Evolutionary conservation across 2,888 invertebrate species (phyloP).

Genomic region (Drosophila antonietae): DNA sequence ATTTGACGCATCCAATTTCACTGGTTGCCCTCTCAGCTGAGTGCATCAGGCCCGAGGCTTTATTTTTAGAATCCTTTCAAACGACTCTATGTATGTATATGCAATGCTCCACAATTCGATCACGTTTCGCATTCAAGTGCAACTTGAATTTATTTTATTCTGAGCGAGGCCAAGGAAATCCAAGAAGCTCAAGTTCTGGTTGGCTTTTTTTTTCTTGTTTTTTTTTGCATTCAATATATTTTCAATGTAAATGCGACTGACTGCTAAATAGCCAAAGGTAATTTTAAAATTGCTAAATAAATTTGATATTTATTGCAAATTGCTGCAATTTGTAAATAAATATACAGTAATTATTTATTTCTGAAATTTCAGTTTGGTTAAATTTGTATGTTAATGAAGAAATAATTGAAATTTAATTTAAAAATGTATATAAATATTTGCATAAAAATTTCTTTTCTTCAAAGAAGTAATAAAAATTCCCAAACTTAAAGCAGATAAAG

Average conservation of each 20-base stretch:
- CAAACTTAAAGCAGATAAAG: neutral
- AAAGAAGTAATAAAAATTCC: neutral
- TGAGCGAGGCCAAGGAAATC: neutral
- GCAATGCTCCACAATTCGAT: conserved; percentile 17
- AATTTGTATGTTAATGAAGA: no score
- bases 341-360: neutral
- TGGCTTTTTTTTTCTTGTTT: neutral
- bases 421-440: no score
- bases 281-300: neutral
- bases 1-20: conserved; percentile 15
- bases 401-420: no score
- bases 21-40: neutral
- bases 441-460: no score
- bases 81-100: neutral
- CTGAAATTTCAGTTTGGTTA: no score
- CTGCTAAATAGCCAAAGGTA: neutral
- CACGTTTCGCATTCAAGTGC: conserved; percentile 24
- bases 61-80: neutral
- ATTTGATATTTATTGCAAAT: neutral
- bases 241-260: neutral
- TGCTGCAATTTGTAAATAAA: neutral
- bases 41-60: neutral
- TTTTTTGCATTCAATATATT: neutral
- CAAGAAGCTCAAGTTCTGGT: neutral
- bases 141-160: conserved; percentile 1